These are phyloP conservation scores for Halcyon chelicuti DNA, from an alignment of 2,797 vertebrate species.

Conservation along the genomic window DNA sequence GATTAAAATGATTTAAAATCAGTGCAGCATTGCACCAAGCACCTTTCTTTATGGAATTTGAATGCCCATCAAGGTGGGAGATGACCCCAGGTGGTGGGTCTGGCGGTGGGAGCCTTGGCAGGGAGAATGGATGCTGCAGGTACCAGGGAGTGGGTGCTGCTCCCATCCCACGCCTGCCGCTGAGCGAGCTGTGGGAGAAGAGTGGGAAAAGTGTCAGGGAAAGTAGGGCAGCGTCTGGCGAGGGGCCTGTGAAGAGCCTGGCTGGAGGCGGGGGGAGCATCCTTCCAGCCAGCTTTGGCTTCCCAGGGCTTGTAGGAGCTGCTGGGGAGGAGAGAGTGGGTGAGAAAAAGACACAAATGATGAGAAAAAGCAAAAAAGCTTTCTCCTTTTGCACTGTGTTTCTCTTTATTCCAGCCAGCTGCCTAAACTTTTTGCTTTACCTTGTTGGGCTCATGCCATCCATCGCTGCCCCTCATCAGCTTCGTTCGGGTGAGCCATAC, in stretches of 20 bases:
- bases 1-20: background rate
- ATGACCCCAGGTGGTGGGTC: background rate
- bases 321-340: background rate
- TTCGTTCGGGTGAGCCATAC: rapidly evolving
- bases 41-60: rapidly evolving
- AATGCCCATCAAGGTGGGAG: background rate
- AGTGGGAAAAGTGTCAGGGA: background rate
- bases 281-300: background rate
- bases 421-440: background rate
- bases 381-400: background rate
- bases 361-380: rapidly evolving
- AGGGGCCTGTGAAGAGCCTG: background rate
- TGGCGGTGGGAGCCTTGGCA: background rate
- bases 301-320: background rate
- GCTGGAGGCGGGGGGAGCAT: background rate
- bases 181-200: background rate
- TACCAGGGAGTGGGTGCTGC: background rate
- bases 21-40: rapidly evolving
- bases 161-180: background rate
- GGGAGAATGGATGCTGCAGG: background rate
- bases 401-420: background rate
- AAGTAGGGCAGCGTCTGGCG: slow-evolving; percentile 55
- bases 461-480: rapidly evolving
- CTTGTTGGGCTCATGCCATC: rapidly evolving
- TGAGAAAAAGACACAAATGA: background rate